Percentiles rank a stretch among this genome's conserved stretches.
Conservation (phyloP, 2,888 invertebrate genomes). For the Stenchaetothrips biformis region DNA sequence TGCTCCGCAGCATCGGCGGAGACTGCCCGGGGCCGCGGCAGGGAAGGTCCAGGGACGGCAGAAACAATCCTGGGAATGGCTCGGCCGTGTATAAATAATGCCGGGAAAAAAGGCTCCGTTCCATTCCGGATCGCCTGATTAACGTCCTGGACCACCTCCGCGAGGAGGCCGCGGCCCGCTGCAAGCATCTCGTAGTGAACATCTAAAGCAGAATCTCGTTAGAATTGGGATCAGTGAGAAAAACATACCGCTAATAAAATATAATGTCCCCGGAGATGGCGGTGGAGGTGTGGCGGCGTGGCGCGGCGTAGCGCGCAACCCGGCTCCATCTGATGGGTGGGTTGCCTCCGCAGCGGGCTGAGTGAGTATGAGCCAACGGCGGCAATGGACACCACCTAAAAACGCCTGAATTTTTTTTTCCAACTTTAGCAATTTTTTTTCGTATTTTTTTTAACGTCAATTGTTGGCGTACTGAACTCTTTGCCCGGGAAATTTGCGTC, state of each 20-base stretch:
- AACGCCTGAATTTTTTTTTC: no score
- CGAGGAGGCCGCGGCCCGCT: not conserved
- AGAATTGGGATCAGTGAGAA: slow-evolving; percentile 19
- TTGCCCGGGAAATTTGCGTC: no score
- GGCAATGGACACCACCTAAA: no score
- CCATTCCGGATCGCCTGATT: slow-evolving; percentile 18
- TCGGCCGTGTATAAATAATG: slow-evolving; percentile 4
- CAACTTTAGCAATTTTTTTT: no score
- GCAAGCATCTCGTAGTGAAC: not conserved
- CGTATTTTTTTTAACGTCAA: no score
- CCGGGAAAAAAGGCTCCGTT: slow-evolving; percentile 11
- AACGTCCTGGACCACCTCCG: slow-evolving; percentile 14
- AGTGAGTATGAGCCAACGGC: no score
- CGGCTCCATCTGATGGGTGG: not conserved
- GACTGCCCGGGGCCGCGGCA: not conserved
- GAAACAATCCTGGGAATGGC: slow-evolving; percentile 19
- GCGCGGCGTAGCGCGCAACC: not conserved
- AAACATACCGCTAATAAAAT: slow-evolving; percentile 22
- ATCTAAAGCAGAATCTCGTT: slow-evolving; percentile 25
- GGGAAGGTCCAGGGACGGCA: not conserved
- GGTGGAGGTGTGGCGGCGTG: slow-evolving; percentile 13
- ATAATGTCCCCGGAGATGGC: slow-evolving; percentile 20
- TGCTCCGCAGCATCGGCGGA: no score
- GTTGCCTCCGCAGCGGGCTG: not conserved
- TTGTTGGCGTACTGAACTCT: no score